Evolutionary conservation across 1,140 invertebrate genomes (phyloP).

Genomic region (Luehdorfia chinensis): DNA sequence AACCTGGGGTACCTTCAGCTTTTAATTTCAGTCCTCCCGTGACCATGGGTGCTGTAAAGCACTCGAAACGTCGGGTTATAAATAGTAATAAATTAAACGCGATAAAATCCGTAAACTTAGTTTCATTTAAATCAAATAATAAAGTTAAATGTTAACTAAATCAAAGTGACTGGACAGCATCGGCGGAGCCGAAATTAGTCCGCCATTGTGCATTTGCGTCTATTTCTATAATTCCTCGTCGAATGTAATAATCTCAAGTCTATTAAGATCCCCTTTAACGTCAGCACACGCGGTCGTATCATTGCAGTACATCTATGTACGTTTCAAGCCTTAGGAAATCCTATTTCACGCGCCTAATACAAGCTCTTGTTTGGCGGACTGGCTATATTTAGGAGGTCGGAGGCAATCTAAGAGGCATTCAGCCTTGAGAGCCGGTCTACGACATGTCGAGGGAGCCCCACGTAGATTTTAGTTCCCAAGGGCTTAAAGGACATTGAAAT

Average conservation of each 20-base stretch:
- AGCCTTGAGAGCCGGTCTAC: slow-evolving; percentile 43
- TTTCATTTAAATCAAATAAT: no score
- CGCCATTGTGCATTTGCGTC: slow-evolving; percentile 48
- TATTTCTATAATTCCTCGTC: slow-evolving; percentile 38
- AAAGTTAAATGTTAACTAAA: background rate
- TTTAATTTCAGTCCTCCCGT: no score
- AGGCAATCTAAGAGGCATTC: slow-evolving; percentile 72
- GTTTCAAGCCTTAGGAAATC: slow-evolving; percentile 46
- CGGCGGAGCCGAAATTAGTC: slow-evolving; percentile 39
- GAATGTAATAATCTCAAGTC: slow-evolving; percentile 55
- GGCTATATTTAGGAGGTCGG: slow-evolving; percentile 65
- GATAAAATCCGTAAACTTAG: no score
- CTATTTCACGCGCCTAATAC: slow-evolving; percentile 60
- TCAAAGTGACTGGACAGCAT: slow-evolving; percentile 20
- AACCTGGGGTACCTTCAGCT: no score
- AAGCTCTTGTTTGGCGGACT: slow-evolving; percentile 58
- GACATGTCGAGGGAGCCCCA: slow-evolving; percentile 50
- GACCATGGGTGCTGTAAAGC: no score
- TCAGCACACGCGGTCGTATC: slow-evolving; percentile 30
- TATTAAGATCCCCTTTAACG: slow-evolving; percentile 56
- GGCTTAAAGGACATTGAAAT: slow-evolving; percentile 33
- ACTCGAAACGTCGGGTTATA: no score
- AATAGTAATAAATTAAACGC: no score
- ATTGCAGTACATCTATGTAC: slow-evolving; percentile 21
- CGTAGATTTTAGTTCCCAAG: slow-evolving; percentile 57